Evolutionary conservation across 2,888 invertebrate genomes (phyloP), one percentile per base, ranked within the genome.

Genomic region (Tetranychus truncatus): DNA sequence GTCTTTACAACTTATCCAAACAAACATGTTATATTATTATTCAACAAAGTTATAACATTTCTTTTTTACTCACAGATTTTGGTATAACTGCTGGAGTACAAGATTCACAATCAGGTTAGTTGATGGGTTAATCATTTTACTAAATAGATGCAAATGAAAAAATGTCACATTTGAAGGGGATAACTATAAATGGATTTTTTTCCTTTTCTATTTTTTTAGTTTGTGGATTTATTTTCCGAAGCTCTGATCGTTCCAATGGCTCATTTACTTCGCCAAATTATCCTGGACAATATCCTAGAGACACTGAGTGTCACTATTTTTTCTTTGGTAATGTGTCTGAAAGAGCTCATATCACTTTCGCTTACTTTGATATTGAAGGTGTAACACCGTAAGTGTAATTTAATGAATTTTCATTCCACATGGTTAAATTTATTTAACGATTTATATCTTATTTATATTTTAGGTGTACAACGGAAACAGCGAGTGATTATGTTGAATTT

Each of bases 401-500:
- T 18, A 7, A 45, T 44, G 3, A 45, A 67, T 67, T n/a, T 72
- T 44, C 0, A 72, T 24, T 24, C 34, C 6, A 21, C 21, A 34
- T 44, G 11, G 11, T 18, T 7, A 7, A 72, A 9, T 24, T 1
- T 24, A 5, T 11, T 6, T 24, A 69, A 20, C 9, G 20, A 20
- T 21, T 20, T 20, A 8, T 67, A 18, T n/a, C 18, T 11, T 24
- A 34, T 45, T 20, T 45, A 9, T 72, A 8, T 6, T 73, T 45
- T 85, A 96, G 95, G 78, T 97, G 96, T 82, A 91, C 91, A 81
- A 90, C 91, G 76, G 87, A 88, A 72, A 91, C 94, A 2, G 91
- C 92, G 71, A 95, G 95, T 81, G 97, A 97, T 84, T 95, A 90
- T 84, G 91, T 97, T 74, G 92, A 95, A 83, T 94, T 97, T 84